A percentile compares a stretch with the other conserved stretches of the same genome.
Evolutionary conservation across 1,140 invertebrate genomes (phyloP).

Genomic region (Mylabris phalerata): DNA sequence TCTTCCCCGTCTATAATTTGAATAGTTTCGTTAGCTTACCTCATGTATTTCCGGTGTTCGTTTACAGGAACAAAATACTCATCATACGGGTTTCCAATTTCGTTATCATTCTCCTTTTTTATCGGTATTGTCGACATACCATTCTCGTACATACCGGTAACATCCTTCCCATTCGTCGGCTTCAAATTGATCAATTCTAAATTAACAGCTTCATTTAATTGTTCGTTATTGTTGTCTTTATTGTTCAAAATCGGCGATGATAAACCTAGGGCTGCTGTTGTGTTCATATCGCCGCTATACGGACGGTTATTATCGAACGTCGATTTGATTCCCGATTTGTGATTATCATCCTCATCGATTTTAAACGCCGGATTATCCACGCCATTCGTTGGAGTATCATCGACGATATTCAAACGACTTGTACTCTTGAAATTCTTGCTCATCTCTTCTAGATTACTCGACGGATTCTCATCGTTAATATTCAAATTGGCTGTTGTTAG

Average conservation of each 20-base stretch:
- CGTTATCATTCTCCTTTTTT: slow-evolving; percentile 65
- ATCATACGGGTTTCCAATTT: slow-evolving; percentile 67
- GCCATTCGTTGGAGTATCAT: slow-evolving; percentile 19
- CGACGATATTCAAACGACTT: slow-evolving; percentile 26
- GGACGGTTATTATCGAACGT: slow-evolving; percentile 36
- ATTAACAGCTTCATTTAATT: slow-evolving; percentile 63
- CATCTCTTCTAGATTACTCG: slow-evolving; percentile 36
- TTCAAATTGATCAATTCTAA: slow-evolving; percentile 72
- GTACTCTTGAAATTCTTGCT: slow-evolving; percentile 37
- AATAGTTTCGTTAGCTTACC: slow-evolving; percentile 46
- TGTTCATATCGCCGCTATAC: slow-evolving; percentile 36
- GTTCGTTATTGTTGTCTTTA: slow-evolving; percentile 19
- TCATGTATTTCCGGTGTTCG: slow-evolving; percentile 75
- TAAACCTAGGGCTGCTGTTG: slow-evolving; percentile 15
- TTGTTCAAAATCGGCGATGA: slow-evolving; percentile 23
- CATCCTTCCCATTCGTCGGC: slow-evolving; percentile 48
- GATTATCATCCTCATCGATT: slow-evolving; percentile 17
- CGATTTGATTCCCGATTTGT: slow-evolving; percentile 18
- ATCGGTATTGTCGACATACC: slow-evolving; percentile 41
- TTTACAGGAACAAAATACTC: slow-evolving; percentile 80
- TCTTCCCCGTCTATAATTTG: too few species aligned
- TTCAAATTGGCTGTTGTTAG: slow-evolving; percentile 40
- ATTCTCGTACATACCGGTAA: slow-evolving; percentile 38
- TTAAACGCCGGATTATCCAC: slow-evolving; percentile 35
- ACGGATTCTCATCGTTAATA: slow-evolving; percentile 35